Evolutionary conservation across 35 echinoderm and acorn worm species (phyloP).

Genomic region (Apostichopus californicus): DNA sequence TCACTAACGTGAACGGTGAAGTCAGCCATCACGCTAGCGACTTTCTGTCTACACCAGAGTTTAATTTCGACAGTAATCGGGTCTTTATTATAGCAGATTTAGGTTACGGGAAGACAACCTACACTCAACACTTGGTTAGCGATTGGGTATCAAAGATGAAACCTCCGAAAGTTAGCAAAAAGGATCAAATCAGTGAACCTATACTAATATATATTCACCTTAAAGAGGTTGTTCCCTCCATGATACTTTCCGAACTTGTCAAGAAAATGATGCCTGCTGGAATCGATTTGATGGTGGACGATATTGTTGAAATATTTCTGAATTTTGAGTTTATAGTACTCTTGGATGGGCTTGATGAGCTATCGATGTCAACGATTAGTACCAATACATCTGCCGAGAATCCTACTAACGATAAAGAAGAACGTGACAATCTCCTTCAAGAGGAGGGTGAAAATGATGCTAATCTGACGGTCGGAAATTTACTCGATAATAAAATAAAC

Average conservation of each 20-base stretch:
- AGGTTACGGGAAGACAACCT: slow-evolving; percentile 34
- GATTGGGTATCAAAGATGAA: neutral
- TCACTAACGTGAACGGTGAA: neutral
- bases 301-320: slow-evolving; percentile 7
- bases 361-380: neutral
- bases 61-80: neutral
- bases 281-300: neutral
- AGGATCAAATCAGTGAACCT: neutral
- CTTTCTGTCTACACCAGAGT: neutral
- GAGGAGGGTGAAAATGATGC: too few relatives aligned
- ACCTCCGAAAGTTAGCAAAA: neutral
- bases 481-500: neutral
- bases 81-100: slow-evolving; percentile 7
- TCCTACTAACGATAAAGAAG: neutral
- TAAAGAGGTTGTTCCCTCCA: neutral
- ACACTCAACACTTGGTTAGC: neutral
- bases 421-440: too few relatives aligned
- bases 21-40: neutral
- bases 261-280: neutral
- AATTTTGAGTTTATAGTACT: neutral
- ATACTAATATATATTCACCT: slow-evolving; percentile 32
- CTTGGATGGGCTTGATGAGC: slow-evolving; percentile 7
- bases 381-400: neutral
- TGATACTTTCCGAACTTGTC: neutral
- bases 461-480: neutral